These are phyloP conservation scores for Cettia cetti DNA, from an alignment of 2,113 vertebrate genomes.

Conservation along the genomic window DNA sequence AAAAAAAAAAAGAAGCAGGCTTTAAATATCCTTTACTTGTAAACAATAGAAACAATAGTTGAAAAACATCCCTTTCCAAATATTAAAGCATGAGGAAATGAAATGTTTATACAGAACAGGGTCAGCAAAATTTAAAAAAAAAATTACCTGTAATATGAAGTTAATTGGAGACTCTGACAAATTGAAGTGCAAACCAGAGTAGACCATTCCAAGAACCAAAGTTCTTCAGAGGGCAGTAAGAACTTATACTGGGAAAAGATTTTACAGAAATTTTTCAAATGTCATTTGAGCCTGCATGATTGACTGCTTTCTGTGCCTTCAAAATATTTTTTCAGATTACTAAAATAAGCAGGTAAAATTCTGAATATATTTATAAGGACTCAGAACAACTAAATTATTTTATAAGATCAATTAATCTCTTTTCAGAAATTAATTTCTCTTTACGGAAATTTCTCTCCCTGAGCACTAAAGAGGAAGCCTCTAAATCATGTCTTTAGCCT, in stretches of 20 bases:
- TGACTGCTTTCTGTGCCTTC: not conserved
- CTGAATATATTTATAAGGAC: not conserved
- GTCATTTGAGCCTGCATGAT: not conserved
- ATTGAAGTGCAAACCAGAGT: not conserved
- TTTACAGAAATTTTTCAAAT: not conserved
- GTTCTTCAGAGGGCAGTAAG: not conserved
- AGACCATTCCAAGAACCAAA: not conserved
- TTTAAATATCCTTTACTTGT: not conserved
- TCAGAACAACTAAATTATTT: not conserved
- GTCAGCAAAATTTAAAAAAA: not conserved
- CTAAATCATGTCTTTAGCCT: not conserved
- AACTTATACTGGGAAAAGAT: not conserved
- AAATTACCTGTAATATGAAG: not conserved
- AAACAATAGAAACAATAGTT: not conserved
- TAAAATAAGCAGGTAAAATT: not conserved
- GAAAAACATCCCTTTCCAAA: not conserved
- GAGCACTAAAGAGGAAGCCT: not conserved
- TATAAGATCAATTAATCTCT: not conserved
- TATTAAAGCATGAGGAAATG: not conserved
- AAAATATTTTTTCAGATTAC: not conserved
- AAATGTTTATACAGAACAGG: not conserved
- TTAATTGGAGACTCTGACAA: not conserved
- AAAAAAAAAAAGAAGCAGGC: not conserved
- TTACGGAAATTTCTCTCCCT: not conserved
- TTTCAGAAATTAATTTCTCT: not conserved